phyloP scores from a whole-genome alignment of 2,113 vertebrate genomes.

The Trogon surrucura region DNA sequence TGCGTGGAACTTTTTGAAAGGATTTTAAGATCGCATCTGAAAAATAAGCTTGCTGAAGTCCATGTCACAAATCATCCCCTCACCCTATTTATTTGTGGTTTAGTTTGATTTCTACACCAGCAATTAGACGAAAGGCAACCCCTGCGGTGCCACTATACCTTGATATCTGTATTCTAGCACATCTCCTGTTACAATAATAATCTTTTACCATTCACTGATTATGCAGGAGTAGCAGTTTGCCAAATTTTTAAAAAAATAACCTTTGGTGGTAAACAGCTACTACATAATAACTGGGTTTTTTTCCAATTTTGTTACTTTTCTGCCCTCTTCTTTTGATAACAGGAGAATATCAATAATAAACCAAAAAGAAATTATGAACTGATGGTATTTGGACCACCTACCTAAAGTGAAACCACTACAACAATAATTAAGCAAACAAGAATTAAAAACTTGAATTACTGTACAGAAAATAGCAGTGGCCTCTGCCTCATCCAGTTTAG shows the following conservation, averaged over 20 bases:
- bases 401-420: neutral
- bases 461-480: neutral
- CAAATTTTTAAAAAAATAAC: neutral
- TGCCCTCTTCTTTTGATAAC: neutral
- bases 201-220: neutral
- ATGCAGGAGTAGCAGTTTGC: neutral
- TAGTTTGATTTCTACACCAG: neutral
- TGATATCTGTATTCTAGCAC: neutral
- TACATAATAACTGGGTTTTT: neutral
- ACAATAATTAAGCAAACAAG: neutral
- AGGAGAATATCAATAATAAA: neutral
- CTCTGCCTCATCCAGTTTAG: neutral
- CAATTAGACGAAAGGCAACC: neutral
- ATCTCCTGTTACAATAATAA: neutral
- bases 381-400: neutral
- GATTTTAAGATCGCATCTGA: neutral
- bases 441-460: neutral
- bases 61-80: neutral
- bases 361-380: neutral
- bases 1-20: neutral
- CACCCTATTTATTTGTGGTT: neutral
- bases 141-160: neutral
- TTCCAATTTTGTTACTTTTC: neutral
- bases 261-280: neutral
- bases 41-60: neutral